Evolutionary conservation across 2,797 vertebrate species (phyloP).

Genomic region (Enteromius anoplus): DNA sequence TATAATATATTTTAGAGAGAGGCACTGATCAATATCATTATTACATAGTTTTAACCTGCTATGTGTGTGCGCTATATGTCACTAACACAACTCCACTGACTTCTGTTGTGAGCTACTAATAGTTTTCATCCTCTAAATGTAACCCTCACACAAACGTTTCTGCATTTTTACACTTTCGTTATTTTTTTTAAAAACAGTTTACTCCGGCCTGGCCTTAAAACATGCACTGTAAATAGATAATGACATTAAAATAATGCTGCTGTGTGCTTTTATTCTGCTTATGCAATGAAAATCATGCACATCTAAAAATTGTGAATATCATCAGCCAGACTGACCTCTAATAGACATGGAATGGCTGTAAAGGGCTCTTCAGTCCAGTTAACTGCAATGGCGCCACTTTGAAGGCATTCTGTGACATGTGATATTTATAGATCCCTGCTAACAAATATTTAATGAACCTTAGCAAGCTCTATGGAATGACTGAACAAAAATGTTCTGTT

Average conservation of each 20-base stretch:
- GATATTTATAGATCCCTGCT: constrained; percentile 82
- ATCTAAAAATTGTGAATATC: constrained; percentile 4
- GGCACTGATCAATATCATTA: background rate
- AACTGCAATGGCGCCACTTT: constrained; percentile 76
- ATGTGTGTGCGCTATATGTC: background rate
- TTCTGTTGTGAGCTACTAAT: background rate
- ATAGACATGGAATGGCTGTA: constrained; percentile 11
- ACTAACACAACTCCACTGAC: background rate
- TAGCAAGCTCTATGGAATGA: constrained; percentile 70
- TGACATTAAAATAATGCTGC: background rate
- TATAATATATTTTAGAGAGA: background rate
- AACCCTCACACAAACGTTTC: background rate
- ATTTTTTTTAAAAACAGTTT: background rate
- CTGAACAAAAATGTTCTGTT: constrained; percentile 45
- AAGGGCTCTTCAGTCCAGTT: constrained; percentile 62
- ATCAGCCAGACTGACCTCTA: constrained; percentile 27
- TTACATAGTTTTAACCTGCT: background rate
- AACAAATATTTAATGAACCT: constrained; percentile 86
- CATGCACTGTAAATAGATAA: background rate
- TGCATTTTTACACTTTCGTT: background rate
- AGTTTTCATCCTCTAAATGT: background rate
- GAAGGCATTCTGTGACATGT: constrained; percentile 79
- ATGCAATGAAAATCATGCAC: background rate
- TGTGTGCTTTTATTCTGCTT: background rate
- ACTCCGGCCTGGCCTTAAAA: background rate